Percentiles rank a stretch among this genome's conserved stretches.
These are phyloP conservation scores for Neoaliturus tenellus DNA, from an alignment of 2,888 invertebrate genomes.

Conservation along the genomic window DNA sequence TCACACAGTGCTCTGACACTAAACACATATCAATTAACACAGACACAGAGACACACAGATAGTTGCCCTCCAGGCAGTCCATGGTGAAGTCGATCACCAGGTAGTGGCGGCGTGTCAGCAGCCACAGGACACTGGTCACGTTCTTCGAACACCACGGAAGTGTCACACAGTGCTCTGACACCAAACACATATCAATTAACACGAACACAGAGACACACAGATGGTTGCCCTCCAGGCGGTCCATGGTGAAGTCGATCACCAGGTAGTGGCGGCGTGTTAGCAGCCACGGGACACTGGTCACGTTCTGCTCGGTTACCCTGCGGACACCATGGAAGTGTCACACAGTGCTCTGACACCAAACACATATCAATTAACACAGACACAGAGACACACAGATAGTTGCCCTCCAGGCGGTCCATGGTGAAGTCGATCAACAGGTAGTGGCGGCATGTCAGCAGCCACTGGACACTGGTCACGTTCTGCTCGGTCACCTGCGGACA, in stretches of 20 bases:
- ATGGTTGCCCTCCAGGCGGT: slow-evolving; percentile 87
- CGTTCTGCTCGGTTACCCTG: slow-evolving; percentile 82
- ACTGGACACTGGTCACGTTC: slow-evolving; percentile 78
- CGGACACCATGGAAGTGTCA: slow-evolving; percentile 76
- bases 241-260: slow-evolving; percentile 72
- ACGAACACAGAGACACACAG: slow-evolving; percentile 87
- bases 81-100: slow-evolving; percentile 87
- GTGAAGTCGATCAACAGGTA: slow-evolving; percentile 88
- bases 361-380: too few species aligned
- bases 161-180: slow-evolving; percentile 88
- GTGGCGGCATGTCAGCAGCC: slow-evolving; percentile 81
- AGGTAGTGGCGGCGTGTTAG: slow-evolving; percentile 78
- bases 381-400: slow-evolving; percentile 90
- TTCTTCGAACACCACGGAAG: slow-evolving; percentile 80
- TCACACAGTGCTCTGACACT: too few species aligned
- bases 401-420: slow-evolving; percentile 84
- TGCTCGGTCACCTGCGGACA: slow-evolving; percentile 87
- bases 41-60: slow-evolving; percentile 86
- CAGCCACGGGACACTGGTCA: slow-evolving; percentile 76
- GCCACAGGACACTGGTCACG: slow-evolving; percentile 77
- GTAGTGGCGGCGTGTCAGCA: slow-evolving; percentile 82
- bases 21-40: slow-evolving; percentile 85
- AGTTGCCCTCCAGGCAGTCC: slow-evolving; percentile 85
- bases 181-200: too few species aligned
- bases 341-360: too few species aligned